Conservation (phyloP, 2,888 invertebrate species). For the Drosophila monieri region DNA sequence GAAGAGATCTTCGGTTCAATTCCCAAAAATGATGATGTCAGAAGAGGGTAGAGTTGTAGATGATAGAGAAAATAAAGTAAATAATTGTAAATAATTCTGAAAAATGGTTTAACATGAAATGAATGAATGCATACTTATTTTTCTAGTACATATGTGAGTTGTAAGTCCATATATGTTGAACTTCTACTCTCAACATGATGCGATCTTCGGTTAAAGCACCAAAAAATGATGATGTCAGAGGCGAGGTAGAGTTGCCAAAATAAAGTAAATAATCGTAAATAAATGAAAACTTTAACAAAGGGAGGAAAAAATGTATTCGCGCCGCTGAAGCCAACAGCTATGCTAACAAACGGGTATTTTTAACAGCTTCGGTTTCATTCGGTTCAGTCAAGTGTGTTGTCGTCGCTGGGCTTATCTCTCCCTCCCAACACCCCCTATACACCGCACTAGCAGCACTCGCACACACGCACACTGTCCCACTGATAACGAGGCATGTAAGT, state of each 20-base stretch:
- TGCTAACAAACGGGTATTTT: slow-evolving; percentile 54
- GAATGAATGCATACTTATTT: no score
- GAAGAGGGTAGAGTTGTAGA: no score
- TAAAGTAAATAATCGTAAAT: slow-evolving; percentile 9
- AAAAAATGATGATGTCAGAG: slow-evolving; percentile 32
- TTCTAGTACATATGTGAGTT: no score
- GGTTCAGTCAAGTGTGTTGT: slow-evolving; percentile 43
- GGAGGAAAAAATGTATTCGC: slow-evolving; percentile 27
- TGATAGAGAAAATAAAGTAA: no score
- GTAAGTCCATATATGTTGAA: no score
- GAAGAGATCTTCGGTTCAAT: not conserved
- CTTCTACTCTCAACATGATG: not conserved
- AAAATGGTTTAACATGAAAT: no score
- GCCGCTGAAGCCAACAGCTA: slow-evolving; percentile 34
- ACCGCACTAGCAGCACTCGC: not conserved
- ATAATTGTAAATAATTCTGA: no score
- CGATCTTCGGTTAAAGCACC: not conserved
- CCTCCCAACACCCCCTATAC: not conserved
- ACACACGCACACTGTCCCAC: slow-evolving; percentile 20
- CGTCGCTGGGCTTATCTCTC: slow-evolving; percentile 58
- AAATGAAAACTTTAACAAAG: slow-evolving; percentile 9
- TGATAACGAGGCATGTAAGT: slow-evolving; percentile 57
- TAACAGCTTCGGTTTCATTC: slow-evolving; percentile 25
- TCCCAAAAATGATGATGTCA: not conserved
- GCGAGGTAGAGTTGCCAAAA: slow-evolving; percentile 26